Evolutionary conservation across 2,888 invertebrate genomes (phyloP).

Genomic region (Phortica magna): DNA sequence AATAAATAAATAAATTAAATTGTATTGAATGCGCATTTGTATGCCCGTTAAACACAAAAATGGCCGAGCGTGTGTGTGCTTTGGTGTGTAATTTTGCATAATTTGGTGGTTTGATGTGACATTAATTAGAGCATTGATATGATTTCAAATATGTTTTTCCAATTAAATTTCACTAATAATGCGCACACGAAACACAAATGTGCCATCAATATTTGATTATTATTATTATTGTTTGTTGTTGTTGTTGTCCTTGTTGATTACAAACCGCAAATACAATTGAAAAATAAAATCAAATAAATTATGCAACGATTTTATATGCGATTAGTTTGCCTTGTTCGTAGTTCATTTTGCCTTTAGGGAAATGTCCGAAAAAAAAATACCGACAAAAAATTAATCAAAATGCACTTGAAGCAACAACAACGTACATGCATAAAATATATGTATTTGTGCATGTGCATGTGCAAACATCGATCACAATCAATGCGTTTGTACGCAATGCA

Average conservation of each 20-base stretch:
- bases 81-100: neutral
- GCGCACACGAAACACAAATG: neutral
- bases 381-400: neutral
- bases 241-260: constrained; percentile 11
- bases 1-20: constrained; percentile 6
- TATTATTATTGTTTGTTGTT: neutral
- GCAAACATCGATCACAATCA: neutral
- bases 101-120: constrained; percentile 19
- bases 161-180: constrained; percentile 27
- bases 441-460: neutral
- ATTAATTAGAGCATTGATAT: constrained; percentile 31
- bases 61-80: too few species aligned
- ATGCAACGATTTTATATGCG: constrained; percentile 11
- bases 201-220: constrained; percentile 14
- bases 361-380: neutral
- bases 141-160: constrained; percentile 30
- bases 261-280: neutral
- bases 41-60: too few species aligned
- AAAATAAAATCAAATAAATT: constrained; percentile 23
- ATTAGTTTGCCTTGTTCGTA: neutral
- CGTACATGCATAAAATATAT: neutral
- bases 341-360: neutral
- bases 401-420: neutral
- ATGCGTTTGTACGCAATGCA: neutral
- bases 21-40: neutral